Conservation (phyloP, 2,888 invertebrate species). For the Conops quadrifasciatus region DNA sequence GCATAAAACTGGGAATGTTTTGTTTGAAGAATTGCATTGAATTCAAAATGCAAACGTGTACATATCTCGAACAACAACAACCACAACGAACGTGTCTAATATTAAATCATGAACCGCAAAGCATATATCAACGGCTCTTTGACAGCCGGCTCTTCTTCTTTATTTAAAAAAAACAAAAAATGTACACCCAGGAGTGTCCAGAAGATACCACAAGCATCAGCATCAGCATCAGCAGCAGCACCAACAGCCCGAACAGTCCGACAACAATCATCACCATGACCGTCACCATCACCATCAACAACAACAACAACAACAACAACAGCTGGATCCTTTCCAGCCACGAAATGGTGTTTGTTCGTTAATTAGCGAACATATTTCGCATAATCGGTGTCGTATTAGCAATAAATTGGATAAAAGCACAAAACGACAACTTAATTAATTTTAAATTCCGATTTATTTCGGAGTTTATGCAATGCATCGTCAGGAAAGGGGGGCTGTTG, state of each 20-base stretch:
- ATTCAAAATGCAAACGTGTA: too few species aligned
- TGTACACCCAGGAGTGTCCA: neutral
- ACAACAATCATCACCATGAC: constrained; percentile 25
- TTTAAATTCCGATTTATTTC: constrained; percentile 60
- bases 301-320: neutral
- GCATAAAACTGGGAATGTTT: too few species aligned
- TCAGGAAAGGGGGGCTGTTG: neutral
- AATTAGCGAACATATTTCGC: constrained; percentile 66
- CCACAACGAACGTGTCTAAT: too few species aligned
- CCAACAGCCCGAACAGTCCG: constrained; percentile 11
- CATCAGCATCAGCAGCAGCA: constrained; percentile 53
- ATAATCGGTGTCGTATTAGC: constrained; percentile 66
- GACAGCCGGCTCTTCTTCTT: too few species aligned
- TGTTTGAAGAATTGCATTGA: too few species aligned
- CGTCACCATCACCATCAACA: constrained; percentile 2
- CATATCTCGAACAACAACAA: too few species aligned
- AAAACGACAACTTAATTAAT: constrained; percentile 65
- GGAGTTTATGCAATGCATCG: constrained; percentile 7
- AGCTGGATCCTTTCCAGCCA: constrained; percentile 11
- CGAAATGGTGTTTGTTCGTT: constrained; percentile 62
- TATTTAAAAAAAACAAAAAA: too few species aligned
- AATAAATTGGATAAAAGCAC: constrained; percentile 64
- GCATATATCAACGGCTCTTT: too few species aligned
- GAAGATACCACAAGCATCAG: constrained; percentile 24
- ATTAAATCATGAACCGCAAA: too few species aligned